Evolutionary conservation across 2,888 invertebrate genomes (phyloP).

Genomic region (Tetanocera ferruginea): DNA sequence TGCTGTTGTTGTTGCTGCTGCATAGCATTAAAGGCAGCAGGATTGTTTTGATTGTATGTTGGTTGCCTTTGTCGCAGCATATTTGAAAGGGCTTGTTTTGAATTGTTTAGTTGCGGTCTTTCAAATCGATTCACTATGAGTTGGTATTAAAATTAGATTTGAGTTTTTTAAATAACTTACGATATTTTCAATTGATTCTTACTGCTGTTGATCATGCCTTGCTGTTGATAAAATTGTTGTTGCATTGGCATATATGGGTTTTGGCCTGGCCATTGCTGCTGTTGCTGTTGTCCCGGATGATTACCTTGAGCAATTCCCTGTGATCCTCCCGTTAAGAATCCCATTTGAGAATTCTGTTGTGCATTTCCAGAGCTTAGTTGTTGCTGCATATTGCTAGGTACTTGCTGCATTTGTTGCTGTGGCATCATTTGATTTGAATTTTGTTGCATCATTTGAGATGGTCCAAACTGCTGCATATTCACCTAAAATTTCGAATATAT

Average conservation of each 20-base stretch:
- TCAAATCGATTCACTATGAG: conserved; percentile 68
- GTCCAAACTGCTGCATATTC: conserved; percentile 70
- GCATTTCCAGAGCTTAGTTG: conserved; percentile 63
- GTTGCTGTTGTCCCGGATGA: conserved; percentile 66
- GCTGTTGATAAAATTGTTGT: conserved; percentile 65
- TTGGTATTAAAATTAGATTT: background rate
- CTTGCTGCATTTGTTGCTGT: conserved; percentile 63
- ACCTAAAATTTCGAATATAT: conserved; percentile 50
- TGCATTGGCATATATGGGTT: conserved; percentile 65
- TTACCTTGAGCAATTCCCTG: conserved; percentile 69
- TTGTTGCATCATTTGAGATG: conserved; percentile 67
- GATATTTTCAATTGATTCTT: conserved; percentile 37
- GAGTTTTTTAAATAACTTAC: too few species aligned
- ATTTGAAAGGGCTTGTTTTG: conserved; percentile 86
- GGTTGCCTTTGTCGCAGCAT: conserved; percentile 86
- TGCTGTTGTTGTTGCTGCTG: conserved; percentile 64
- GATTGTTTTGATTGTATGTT: conserved; percentile 67
- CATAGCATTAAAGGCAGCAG: conserved; percentile 59
- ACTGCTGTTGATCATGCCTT: conserved; percentile 67
- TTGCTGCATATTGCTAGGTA: conserved; percentile 63
- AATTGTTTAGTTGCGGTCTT: conserved; percentile 74
- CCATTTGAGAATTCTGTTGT: conserved; percentile 64
- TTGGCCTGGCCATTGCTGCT: conserved; percentile 68
- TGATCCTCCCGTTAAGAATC: conserved; percentile 58
- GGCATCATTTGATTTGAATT: conserved; percentile 70